These are phyloP conservation scores for Tragopan temminckii DNA, from an alignment of 2,797 vertebrate species.

Conservation along the genomic window DNA sequence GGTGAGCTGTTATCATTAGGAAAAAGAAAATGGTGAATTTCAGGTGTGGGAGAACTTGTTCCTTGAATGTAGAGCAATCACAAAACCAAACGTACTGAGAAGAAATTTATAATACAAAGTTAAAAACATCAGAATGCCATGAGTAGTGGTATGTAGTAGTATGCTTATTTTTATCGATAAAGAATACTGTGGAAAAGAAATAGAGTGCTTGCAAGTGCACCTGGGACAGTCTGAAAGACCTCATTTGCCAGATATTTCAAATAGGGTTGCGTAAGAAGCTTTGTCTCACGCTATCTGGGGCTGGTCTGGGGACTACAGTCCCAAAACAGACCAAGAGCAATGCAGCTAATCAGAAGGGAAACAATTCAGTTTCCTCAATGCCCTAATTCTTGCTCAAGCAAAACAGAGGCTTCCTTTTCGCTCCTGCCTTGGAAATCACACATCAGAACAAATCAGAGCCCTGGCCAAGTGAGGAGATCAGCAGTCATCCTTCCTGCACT, in stretches of 20 bases:
- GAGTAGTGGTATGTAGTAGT: no score
- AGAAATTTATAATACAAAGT: conserved; percentile 1
- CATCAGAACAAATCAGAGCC: background rate
- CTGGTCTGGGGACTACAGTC: background rate
- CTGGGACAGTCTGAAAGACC: background rate
- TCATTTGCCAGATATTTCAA: background rate
- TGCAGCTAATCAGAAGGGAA: background rate
- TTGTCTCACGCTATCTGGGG: background rate
- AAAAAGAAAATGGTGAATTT: conserved; percentile 22
- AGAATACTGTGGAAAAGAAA: background rate
- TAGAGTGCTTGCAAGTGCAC: background rate
- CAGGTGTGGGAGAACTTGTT: background rate
- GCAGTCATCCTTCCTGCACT: background rate
- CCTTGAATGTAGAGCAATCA: conserved; percentile 32
- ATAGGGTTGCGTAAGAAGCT: background rate
- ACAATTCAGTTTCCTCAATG: background rate
- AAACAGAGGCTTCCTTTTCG: background rate
- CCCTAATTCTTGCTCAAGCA: background rate
- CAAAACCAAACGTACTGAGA: conserved; percentile 24
- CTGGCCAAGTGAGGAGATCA: background rate
- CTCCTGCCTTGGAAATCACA: background rate
- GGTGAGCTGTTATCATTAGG: background rate
- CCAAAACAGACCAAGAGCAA: background rate
- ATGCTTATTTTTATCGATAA: conserved; percentile 3
- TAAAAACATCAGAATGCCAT: conserved; percentile 43